phyloP scores from a whole-genome alignment of 2,113 vertebrate species.

The Gallinago paraguaiae region DNA sequence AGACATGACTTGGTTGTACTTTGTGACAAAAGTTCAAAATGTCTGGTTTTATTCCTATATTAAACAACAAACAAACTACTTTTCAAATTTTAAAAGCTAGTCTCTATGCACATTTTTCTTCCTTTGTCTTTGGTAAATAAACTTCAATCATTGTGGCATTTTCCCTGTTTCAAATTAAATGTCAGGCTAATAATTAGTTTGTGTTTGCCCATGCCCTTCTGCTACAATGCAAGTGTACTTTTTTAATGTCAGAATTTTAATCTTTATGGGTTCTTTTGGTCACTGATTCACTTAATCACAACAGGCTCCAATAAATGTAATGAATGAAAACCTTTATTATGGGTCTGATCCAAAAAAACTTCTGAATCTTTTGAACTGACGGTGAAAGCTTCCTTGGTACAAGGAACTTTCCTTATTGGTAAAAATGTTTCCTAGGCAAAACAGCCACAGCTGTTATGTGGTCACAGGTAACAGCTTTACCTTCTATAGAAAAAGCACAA shows the following conservation, averaged over 20 bases:
- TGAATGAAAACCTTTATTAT: background rate
- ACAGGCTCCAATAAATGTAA: background rate
- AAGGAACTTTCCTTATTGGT: background rate
- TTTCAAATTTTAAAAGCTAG: background rate
- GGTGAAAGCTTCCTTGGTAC: background rate
- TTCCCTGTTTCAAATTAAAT: background rate
- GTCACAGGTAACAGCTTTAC: background rate
- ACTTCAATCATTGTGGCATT: background rate
- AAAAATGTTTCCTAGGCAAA: background rate
- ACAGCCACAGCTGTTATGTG: background rate
- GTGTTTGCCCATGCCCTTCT: background rate
- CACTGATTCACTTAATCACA: background rate
- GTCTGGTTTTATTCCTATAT: background rate
- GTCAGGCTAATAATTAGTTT: background rate
- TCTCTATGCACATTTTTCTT: background rate
- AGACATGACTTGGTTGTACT: background rate
- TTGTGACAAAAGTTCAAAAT: background rate
- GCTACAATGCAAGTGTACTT: background rate
- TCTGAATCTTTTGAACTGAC: background rate
- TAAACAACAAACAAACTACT: background rate
- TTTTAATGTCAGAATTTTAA: slow-evolving; percentile 17
- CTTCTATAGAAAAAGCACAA: background rate
- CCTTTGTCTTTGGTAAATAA: background rate
- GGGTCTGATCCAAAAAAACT: background rate
- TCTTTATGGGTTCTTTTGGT: background rate